Base-by-base conservation (phyloP, 2,888 invertebrate genomes). In the Theretra japonica region DNA sequence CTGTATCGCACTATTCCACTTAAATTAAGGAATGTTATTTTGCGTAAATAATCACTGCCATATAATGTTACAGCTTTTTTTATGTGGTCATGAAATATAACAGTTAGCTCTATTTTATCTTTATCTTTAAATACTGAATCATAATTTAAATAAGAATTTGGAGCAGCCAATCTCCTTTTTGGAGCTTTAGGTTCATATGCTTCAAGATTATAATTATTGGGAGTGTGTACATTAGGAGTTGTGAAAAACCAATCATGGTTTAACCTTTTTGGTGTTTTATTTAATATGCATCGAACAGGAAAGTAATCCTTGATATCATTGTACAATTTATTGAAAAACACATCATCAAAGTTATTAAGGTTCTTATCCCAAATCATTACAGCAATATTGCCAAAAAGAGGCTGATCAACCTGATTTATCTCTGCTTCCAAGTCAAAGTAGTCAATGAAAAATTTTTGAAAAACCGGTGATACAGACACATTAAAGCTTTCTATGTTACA, bases 1-100 rank as follows among this genome's bases (percentile, higher is more conserved):
- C 79, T 83, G 70, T 86, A 90, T 7, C 79, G 77, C 53, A 88
- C 82, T 72, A 75, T 68, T n/a, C 89, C 90, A 74, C 71, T 79
- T 75, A 93, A 80, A 81, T 85, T 88, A 74, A 94, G 81, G 80
- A 83, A 89, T 68, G 90, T 92, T 68, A 94, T 72, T 81, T 92
- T 92, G 57, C 78, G 83, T 73, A 92, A 86, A 81, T 87, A 93
- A 69, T 81, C 75, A 74, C 77, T 80, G 23, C 75, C 74, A 50
- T 85, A 77, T n/a, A 93, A 74, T 21, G 84, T 75, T 6, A 89
- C 79, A 41, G 86, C 79, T 73, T 79, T 78, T 65, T 75, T 81
- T 59, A 84, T 72, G 50, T 75, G 74, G 57, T 77, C 74, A 50
- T 80, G 76, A 78, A 89, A 90, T 65, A 78, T 58, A 30, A 92